phyloP scores from a whole-genome alignment of 2,888 invertebrate genomes.

The Hesperia comma region DNA sequence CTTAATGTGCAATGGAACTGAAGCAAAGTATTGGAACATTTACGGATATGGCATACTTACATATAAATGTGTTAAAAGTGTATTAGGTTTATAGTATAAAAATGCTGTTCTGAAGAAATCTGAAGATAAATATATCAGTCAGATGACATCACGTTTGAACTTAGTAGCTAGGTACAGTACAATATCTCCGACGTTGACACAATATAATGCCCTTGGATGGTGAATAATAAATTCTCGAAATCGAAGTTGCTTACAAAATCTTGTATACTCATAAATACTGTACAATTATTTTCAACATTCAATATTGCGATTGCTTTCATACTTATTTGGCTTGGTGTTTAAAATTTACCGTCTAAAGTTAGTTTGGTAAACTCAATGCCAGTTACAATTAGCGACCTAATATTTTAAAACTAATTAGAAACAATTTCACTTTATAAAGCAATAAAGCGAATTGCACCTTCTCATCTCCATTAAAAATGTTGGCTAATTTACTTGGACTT shows the following conservation, averaged over 20 bases:
- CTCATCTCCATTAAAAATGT: conserved; percentile 7
- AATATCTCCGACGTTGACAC: too few relatives aligned
- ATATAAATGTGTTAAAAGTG: too few relatives aligned
- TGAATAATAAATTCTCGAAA: background rate
- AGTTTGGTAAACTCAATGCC: conserved; percentile 9
- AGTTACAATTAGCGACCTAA: conserved; percentile 17
- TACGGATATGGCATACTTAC: too few relatives aligned
- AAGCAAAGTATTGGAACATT: too few relatives aligned
- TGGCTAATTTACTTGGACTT: conserved; percentile 1
- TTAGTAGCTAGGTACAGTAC: too few relatives aligned
- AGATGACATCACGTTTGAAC: too few relatives aligned
- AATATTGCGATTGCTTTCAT: conserved; percentile 6
- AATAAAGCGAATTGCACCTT: conserved; percentile 5
- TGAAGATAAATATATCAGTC: too few relatives aligned
- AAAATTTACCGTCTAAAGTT: conserved; percentile 16
- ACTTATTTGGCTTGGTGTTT: conserved; percentile 1
- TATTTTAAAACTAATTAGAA: conserved; percentile 17
- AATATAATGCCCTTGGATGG: background rate
- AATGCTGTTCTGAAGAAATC: too few relatives aligned
- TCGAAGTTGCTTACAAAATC: background rate
- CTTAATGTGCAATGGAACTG: too few relatives aligned
- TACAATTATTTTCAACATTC: background rate
- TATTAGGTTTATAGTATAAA: too few relatives aligned
- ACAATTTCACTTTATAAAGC: conserved; percentile 2
- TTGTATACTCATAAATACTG: background rate